Evolutionary conservation across 64 coral and sea anemone species (phyloP).

Genomic region (Astreopora myriophthalma): DNA sequence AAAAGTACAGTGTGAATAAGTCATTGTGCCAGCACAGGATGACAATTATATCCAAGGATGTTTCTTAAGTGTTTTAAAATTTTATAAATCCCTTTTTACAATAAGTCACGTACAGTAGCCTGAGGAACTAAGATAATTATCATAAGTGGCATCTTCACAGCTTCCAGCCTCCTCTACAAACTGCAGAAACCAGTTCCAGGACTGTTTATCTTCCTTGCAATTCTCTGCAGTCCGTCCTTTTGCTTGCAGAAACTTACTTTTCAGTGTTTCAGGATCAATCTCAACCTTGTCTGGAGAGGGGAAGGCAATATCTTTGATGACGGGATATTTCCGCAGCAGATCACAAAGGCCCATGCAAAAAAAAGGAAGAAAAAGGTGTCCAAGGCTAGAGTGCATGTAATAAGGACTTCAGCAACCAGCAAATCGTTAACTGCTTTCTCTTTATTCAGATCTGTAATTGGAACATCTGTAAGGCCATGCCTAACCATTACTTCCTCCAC

Average conservation of each 20-base stretch:
- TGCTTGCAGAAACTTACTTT: not conserved
- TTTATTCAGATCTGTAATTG: slow-evolving; percentile 28
- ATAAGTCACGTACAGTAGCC: too few species aligned
- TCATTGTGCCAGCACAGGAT: too few species aligned
- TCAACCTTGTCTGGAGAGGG: not conserved
- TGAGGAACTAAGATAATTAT: not conserved
- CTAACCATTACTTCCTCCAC: slow-evolving; percentile 5
- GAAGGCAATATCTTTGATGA: not conserved
- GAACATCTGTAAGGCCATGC: slow-evolving; percentile 29
- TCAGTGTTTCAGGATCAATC: not conserved
- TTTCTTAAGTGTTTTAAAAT: too few species aligned
- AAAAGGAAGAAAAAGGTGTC: slow-evolving; percentile 15
- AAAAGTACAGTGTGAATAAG: too few species aligned
- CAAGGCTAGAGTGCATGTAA: slow-evolving; percentile 24
- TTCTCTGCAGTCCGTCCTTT: not conserved
- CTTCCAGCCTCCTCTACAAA: slow-evolving; percentile 20
- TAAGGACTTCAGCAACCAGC: slow-evolving; percentile 28
- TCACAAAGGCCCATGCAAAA: not conserved
- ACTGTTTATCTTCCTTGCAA: slow-evolving; percentile 24
- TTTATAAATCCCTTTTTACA: too few species aligned
- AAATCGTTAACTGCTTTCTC: slow-evolving; percentile 28
- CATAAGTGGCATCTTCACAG: not conserved
- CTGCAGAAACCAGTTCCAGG: slow-evolving; percentile 32
- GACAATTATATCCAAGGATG: too few species aligned
- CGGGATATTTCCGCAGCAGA: not conserved